Base-by-base conservation (phyloP, 2,113 vertebrate genomes). In the Takifugu bimaculatus region DNA sequence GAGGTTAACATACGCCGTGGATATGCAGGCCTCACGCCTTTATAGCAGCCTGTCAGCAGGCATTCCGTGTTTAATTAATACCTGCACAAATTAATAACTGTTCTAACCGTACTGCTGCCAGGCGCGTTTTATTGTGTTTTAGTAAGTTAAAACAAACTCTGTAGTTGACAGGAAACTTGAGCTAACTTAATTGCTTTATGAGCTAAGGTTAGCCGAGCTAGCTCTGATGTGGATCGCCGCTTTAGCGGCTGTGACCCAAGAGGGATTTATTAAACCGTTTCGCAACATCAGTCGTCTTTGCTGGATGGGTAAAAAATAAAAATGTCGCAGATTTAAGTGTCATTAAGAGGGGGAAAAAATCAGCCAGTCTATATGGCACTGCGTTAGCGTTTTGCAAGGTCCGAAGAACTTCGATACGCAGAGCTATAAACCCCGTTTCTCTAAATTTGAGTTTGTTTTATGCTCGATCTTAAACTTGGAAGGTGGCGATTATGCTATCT, bases 1-100 rank as follows among this genome's bases (percentile, higher is more conserved):
- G 49, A 51, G 12, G 35, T 43, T 58, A 68, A 91, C 74, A 85
- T 44, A 61, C 70, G 27, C 72, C 89, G 87, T 26, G 90, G 89
- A 77, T 70, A 63, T 50, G 5, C 26, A 77, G 88, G 89, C 89
- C 89, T 79, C 63, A 25, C 56, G n/a, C 58, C 69, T 68, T 67
- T 57, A 68, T 15, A 69, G 39, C 47, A 69, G 50, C 50, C 50
- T 77, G 70, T 68, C 78, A 79, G 68, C 50, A 50, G 56, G 25
- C 55, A 50, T 65, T 55, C 29, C 12, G 26, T 57, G 11, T 65
- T 60, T 61, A 48, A 45, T 11, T 13, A 5, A 32, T n/a, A 2
- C 2, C 9, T 13, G 2, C 27, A 57, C 0, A 1, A 12, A 35
- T 26, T 13, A 5, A 32, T n/a, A 2, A 2, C 9, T 13, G 2